These are phyloP conservation scores for Tauraco hartlaubi DNA, from an alignment of 2,797 vertebrate genomes.

Conservation along the genomic window DNA sequence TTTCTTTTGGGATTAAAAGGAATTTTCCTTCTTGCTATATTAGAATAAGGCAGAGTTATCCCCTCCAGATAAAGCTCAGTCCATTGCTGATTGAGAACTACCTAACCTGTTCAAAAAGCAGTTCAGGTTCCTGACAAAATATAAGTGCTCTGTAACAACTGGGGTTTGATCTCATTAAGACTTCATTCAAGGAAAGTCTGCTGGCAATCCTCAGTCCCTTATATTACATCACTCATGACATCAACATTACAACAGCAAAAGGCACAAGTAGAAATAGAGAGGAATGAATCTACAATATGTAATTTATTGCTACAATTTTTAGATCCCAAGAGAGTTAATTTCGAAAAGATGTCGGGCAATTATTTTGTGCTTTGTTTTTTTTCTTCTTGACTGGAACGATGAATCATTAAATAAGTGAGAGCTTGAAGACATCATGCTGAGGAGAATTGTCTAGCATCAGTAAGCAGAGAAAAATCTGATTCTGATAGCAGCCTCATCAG, in stretches of 20 bases:
- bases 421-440: conserved; percentile 46
- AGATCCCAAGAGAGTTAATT: conserved; percentile 35
- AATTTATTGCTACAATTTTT: conserved; percentile 42
- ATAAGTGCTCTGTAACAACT: neutral
- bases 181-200: neutral
- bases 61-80: neutral
- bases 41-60: neutral
- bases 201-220: neutral
- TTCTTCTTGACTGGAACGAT: conserved; percentile 38
- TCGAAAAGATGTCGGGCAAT: conserved; percentile 32
- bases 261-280: neutral
- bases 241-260: neutral
- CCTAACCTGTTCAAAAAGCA: neutral
- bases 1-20: neutral
- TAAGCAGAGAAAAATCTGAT: conserved; percentile 60
- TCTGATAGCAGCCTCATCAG: conserved; percentile 59
- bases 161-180: neutral
- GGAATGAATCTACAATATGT: neutral
- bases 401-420: conserved; percentile 61
- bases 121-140: neutral
- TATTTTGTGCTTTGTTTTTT: neutral
- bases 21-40: neutral
- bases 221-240: neutral
- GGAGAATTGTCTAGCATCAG: conserved; percentile 51
- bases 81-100: neutral